Evolutionary conservation across 1,140 invertebrate species (phyloP).

Genomic region (Nomia melanderi): DNA sequence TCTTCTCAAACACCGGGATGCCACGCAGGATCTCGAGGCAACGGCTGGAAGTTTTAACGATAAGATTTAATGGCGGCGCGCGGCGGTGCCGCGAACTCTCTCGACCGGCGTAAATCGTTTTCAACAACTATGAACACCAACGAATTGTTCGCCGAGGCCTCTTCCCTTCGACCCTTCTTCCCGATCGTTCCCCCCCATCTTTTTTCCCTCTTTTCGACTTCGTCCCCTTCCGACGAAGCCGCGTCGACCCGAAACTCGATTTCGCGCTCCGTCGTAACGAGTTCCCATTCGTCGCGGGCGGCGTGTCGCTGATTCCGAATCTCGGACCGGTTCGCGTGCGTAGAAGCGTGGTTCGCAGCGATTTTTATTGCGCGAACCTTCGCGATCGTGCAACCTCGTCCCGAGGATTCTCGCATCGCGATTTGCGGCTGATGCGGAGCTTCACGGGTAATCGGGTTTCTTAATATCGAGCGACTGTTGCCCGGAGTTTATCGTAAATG

Average conservation of each 20-base stretch:
- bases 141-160: slow-evolving; percentile 23
- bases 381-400: too few relatives aligned
- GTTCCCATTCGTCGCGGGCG: neutral
- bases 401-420: too few relatives aligned
- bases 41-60: slow-evolving; percentile 50
- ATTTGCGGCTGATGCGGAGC: too few relatives aligned
- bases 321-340: neutral
- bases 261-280: neutral
- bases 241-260: neutral
- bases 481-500: too few relatives aligned
- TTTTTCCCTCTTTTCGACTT: neutral
- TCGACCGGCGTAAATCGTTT: slow-evolving; percentile 47
- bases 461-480: too few relatives aligned
- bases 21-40: slow-evolving; percentile 25
- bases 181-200: neutral
- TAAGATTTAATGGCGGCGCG: slow-evolving; percentile 47
- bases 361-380: too few relatives aligned
- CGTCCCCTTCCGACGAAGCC: neutral
- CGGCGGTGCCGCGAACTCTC: slow-evolving; percentile 31
- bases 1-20: neutral
- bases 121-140: slow-evolving; percentile 50
- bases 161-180: neutral
- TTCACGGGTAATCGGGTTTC: too few relatives aligned
- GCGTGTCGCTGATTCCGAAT: neutral
- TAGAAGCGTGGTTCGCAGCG: too few relatives aligned